These are phyloP conservation scores for Arge pagana DNA, from an alignment of 2,888 invertebrate species.

Conservation along the genomic window DNA sequence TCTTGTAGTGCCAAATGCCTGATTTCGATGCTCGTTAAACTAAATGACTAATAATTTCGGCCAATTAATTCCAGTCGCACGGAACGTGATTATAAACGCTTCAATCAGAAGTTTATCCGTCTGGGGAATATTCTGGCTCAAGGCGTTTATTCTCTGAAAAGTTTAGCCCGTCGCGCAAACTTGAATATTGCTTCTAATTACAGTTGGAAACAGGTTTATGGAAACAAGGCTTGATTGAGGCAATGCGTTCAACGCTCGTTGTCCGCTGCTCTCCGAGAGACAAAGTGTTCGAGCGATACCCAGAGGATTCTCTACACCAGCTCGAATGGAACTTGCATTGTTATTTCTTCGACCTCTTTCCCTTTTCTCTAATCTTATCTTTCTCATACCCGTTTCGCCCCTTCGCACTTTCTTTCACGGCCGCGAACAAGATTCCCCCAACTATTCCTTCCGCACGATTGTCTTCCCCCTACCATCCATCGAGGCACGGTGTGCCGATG, in stretches of 20 bases:
- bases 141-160: conserved; percentile 5
- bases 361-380: no score
- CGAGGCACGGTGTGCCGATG: no score
- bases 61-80: conserved; percentile 9
- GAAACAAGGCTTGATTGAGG: conserved; percentile 15
- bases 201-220: conserved; percentile 17
- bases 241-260: conserved; percentile 11
- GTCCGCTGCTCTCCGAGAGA: conserved; percentile 15
- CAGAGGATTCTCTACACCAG: conserved; percentile 8
- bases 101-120: conserved; percentile 16
- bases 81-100: conserved; percentile 13
- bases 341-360: no score
- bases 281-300: conserved; percentile 8
- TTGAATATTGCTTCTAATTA: conserved; percentile 14
- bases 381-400: no score
- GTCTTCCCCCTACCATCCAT: no score
- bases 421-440: no score
- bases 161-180: conserved; percentile 1
- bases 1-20: no score
- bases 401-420: no score
- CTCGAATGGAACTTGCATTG: not conserved
- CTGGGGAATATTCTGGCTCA: conserved; percentile 11
- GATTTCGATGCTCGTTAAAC: not conserved
- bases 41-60: conserved; percentile 13
- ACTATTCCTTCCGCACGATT: no score